Base-by-base conservation (phyloP, 2,113 vertebrate genomes). In the Trinectes maculatus region DNA sequence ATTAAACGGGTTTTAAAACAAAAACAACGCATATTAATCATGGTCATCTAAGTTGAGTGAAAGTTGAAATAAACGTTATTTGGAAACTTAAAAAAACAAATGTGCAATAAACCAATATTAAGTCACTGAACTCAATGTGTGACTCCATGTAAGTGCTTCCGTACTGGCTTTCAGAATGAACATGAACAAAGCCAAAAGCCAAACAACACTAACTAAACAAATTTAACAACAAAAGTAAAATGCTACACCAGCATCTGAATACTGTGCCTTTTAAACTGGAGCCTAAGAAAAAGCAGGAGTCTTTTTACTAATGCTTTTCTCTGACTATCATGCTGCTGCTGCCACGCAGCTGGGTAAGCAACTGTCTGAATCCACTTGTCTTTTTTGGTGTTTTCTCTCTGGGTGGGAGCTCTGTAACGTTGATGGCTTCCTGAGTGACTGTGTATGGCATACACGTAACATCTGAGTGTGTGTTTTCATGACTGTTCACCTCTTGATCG, bases 261-360 rank as follows among this genome's bases (percentile, higher is more conserved):
- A 48, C 19, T 10, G 19, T 8, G 13, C 13, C 2, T 5, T 7
- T 16, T 22, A 29, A 28, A 16, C 22, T 16, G 11, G 1, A 19
- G n/a, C n/a, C n/a, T 43, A 5, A 55, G 42, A n/a, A 22, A 31
- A 3, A 19, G 18, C 3, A 0, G 7, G 3, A 31, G 21, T 46
- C 29, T 7, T 15, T 13, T 65, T 1, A 1, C 39, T 67, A 74
- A 24, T 9, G 13, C 0, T 12, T 64, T 63, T 91, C 90, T 60
- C 6, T 82, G 29, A 89, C 24, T 0, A 91, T 79, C 49, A 40
- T n/a, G 56, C 81, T 87, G 73, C 33, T 71, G 70, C 58, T 89
- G 29, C 73, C 39, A 2, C 61, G 76, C 25, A 87, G 18, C 58
- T 86, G 82, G 16, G 52, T 22, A 0, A 91, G 74, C 67, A 90